These are phyloP conservation scores for Hippolais icterina DNA, from an alignment of 2,113 vertebrate species.

Conservation along the genomic window DNA sequence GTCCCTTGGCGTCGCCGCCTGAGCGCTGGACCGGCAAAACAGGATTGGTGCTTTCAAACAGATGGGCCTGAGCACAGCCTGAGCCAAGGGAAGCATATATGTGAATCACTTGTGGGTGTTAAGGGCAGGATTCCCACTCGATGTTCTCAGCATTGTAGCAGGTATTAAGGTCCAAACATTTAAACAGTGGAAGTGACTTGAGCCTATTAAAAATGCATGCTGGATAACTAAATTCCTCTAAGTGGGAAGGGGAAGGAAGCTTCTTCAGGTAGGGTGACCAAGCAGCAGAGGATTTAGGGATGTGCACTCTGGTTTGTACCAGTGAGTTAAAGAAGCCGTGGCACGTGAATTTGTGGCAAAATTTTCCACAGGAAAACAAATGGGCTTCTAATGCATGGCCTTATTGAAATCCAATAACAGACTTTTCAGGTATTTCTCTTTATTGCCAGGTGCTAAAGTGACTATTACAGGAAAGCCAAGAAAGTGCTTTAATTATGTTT, in stretches of 20 bases:
- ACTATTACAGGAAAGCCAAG: background rate
- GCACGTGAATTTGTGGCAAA: background rate
- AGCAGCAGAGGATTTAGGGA: background rate
- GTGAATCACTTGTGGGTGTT: background rate
- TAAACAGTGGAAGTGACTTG: background rate
- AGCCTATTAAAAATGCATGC: background rate
- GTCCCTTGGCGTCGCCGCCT: background rate
- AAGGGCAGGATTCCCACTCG: background rate
- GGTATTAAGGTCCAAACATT: background rate
- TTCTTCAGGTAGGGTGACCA: background rate
- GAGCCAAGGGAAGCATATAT: background rate
- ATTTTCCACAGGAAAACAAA: background rate
- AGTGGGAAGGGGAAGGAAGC: background rate
- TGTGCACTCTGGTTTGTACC: background rate
- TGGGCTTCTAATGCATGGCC: background rate
- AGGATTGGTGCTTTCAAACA: background rate
- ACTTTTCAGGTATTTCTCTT: background rate
- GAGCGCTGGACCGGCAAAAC: background rate
- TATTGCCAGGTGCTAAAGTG: background rate
- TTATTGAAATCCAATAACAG: background rate
- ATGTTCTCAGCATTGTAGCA: background rate
- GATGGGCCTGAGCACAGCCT: background rate
- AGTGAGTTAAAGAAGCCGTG: background rate
- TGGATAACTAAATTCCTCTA: background rate
- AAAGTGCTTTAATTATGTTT: constrained; percentile 19